Percentiles rank a stretch among this genome's conserved stretches.
phyloP scores from a whole-genome alignment of 2,113 vertebrate genomes.

The Pedetes capensis region DNA sequence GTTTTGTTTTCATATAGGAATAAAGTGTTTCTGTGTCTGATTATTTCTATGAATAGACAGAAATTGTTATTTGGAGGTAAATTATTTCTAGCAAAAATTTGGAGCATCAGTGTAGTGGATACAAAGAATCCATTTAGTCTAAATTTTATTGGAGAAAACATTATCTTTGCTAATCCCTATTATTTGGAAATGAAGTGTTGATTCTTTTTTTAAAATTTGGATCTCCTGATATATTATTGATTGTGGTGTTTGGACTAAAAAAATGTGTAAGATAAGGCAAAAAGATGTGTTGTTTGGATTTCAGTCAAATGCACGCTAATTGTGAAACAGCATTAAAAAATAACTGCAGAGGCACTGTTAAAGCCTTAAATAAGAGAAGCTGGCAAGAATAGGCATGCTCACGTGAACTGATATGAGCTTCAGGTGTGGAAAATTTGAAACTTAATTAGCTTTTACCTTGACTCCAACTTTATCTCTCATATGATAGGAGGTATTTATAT shows the following conservation, averaged over 20 bases:
- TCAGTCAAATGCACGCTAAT: background rate
- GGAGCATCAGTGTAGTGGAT: background rate
- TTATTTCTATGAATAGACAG: conserved; percentile 55
- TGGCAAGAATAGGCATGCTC: background rate
- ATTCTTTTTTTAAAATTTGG: background rate
- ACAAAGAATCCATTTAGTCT: background rate
- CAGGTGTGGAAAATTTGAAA: background rate
- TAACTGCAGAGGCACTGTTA: background rate
- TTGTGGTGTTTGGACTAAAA: background rate
- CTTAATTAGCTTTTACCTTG: background rate
- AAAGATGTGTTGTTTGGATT: background rate
- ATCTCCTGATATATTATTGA: background rate
- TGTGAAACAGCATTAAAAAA: background rate
- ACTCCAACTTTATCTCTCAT: background rate
- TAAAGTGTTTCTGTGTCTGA: conserved; percentile 31
- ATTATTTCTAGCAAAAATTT: conserved; percentile 49
- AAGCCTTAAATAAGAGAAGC: background rate
- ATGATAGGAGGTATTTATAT: background rate
- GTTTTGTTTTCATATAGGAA: conserved; percentile 44
- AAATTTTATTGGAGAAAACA: conserved; percentile 36
- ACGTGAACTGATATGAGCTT: background rate
- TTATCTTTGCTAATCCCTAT: conserved; percentile 37
- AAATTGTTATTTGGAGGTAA: conserved; percentile 57
- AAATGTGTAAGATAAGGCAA: background rate
- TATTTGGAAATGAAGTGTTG: conserved; percentile 7